These are phyloP conservation scores for Lamellibrachia luymesi DNA, from an alignment of 1,140 invertebrate species.

Conservation along the genomic window DNA sequence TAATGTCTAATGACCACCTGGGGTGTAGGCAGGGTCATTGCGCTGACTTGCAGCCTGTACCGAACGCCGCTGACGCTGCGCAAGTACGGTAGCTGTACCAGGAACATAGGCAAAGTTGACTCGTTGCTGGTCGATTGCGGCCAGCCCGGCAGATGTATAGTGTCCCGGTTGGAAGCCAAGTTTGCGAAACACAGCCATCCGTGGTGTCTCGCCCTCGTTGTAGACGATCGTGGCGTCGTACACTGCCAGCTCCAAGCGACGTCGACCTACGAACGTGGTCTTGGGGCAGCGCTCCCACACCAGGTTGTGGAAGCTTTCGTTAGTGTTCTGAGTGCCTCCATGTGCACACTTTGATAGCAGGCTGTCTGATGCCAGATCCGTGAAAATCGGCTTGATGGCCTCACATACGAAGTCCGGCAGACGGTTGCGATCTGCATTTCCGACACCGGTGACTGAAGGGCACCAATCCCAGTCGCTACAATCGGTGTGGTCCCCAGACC, in stretches of 20 bases:
- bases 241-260: constrained; percentile 7
- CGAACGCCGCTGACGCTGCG: no score
- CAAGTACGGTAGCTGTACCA: no score
- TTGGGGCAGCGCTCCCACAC: constrained; percentile 14
- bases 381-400: constrained; percentile 17
- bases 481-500: not conserved
- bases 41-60: constrained; percentile 11
- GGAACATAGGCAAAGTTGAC: no score
- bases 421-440: not conserved
- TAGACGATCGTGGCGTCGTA: constrained; percentile 15
- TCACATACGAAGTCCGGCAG: not conserved
- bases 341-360: constrained; percentile 17
- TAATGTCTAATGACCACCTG: no score
- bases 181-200: not conserved
- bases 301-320: constrained; percentile 4
- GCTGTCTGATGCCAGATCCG: not conserved
- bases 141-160: not conserved
- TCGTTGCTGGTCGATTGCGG: no score
- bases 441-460: not conserved
- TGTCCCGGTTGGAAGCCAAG: constrained; percentile 14
- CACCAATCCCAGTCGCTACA: constrained; percentile 10
- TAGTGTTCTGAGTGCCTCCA: constrained; percentile 17
- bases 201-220: constrained; percentile 8
- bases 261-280: constrained; percentile 9
- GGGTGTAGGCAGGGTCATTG: no score